Evolutionary conservation across 2,888 invertebrate genomes (phyloP).

Genomic region (Drosophila histrio): DNA sequence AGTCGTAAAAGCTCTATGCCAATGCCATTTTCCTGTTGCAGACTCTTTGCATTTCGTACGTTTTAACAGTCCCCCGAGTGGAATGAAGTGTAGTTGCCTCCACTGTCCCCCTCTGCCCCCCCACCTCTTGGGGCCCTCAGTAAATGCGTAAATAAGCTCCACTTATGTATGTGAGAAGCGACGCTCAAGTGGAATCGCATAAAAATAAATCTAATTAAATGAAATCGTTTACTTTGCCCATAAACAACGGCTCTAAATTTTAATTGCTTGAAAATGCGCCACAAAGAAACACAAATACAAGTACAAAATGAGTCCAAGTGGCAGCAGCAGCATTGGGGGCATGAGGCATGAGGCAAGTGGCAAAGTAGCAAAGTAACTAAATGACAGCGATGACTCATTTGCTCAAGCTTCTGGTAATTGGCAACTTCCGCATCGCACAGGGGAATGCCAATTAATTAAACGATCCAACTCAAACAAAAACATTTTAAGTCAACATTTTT

Average conservation of each 20-base stretch:
- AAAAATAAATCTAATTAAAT: conserved; percentile 78
- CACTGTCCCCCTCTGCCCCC: neutral
- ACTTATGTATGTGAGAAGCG: conserved; percentile 36
- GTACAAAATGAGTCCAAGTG: neutral
- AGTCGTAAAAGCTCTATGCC: conserved; percentile 76
- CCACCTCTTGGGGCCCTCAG: conserved; percentile 2
- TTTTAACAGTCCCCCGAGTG: neutral
- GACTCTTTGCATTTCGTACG: conserved; percentile 48
- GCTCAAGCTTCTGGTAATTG: conserved; percentile 52
- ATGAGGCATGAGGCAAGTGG: conserved; percentile 16
- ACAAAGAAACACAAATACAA: conserved; percentile 17
- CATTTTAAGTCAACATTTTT: conserved; percentile 37
- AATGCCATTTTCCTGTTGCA: conserved; percentile 39
- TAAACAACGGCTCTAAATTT: conserved; percentile 62
- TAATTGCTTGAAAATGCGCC: conserved; percentile 58
- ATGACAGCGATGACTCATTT: conserved; percentile 45
- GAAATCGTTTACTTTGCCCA: conserved; percentile 63
- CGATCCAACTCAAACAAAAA: conserved; percentile 33
- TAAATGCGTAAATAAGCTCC: conserved; percentile 61
- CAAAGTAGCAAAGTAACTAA: conserved; percentile 13
- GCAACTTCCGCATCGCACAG: conserved; percentile 56
- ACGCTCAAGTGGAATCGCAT: conserved; percentile 54
- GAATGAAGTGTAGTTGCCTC: neutral
- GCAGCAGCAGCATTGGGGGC: neutral
- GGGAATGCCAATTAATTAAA: conserved; percentile 60